Evolutionary conservation across 1,140 invertebrate species (phyloP), one percentile per base, ranked within the genome.

Genomic region (Aphidius ervi): DNA sequence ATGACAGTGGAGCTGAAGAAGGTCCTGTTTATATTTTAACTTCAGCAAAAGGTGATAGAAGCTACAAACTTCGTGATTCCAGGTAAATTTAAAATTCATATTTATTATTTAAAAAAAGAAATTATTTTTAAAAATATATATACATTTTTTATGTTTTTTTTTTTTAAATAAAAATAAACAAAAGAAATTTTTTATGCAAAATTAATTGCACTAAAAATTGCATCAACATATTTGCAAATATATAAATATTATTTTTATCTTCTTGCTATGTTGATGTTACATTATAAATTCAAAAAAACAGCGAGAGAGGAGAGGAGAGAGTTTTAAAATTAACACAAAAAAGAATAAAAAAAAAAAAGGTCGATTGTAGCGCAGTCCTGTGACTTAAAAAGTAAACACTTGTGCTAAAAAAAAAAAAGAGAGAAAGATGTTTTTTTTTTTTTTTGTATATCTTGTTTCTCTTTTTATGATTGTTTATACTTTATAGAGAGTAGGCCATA

Each of bases 1-100:
- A 80, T 64, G 77, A 80, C 54, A 79, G 77, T 43, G 77, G 75
- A 5, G 71, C 76, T 5, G 78, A 80, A 58, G 77, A 78, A 49
- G 78, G 76, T 46, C 78, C 77, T 40, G 77, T 80, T 40, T 80
- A 80, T 56, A 80, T 80, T 54, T 65, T 80, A 5, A 80, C 78
- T 8, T 80, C 78, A 23, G 73, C 78, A 37, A 80, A 80, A 46
- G 78, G 77, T 39, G 77, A 79, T 49, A 73, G 76, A 31, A 80
- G 78, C 61, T 80, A 80, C 47, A 80, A 79, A 62, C 70, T 79
- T 47, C 70, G 75, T 23, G 77, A 80, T 60, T 80, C 77, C 5
- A 76, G 78, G 78, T 75, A 39, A 65, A 46, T 20, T 23, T 56
- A 9, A 3, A 20, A 45, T 46, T 16, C 16, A 16, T 46, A 46